phyloP scores from a whole-genome alignment of 2,113 vertebrate species.

The Gopherus evgoodei region DNA sequence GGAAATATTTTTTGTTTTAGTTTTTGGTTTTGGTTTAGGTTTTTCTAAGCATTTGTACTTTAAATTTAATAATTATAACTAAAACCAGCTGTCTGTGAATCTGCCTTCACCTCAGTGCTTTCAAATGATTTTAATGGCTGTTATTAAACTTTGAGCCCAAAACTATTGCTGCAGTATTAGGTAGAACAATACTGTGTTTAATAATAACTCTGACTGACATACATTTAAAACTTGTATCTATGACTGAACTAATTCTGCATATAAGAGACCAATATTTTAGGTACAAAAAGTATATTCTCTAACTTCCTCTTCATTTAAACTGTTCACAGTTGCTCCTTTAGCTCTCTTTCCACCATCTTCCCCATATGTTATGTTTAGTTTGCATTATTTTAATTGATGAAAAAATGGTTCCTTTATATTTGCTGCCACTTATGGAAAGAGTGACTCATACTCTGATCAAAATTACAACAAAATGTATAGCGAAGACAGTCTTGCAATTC shows the following conservation, averaged over 20 bases:
- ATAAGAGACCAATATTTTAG: background rate
- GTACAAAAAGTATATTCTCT: background rate
- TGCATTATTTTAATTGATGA: constrained; percentile 13
- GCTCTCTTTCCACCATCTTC: background rate
- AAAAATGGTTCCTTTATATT: background rate
- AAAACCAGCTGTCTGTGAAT: background rate
- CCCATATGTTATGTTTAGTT: background rate
- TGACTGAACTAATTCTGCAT: background rate
- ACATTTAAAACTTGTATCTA: constrained; percentile 16
- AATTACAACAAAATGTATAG: background rate
- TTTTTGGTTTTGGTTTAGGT: constrained; percentile 9
- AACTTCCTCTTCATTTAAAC: background rate
- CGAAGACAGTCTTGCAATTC: background rate
- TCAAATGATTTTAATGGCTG: background rate
- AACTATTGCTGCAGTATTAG: background rate
- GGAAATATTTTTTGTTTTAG: background rate
- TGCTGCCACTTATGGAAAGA: constrained; percentile 6
- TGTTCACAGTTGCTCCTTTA: background rate
- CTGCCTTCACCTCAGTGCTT: background rate
- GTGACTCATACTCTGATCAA: background rate
- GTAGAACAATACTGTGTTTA: background rate
- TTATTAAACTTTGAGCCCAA: background rate
- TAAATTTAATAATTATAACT: background rate
- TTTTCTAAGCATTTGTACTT: background rate
- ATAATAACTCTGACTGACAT: background rate